A percentile compares a stretch with the other conserved stretches of the same genome.
Conservation (phyloP, 2,797 vertebrate genomes). For the Acipenser oxyrinchus region DNA sequence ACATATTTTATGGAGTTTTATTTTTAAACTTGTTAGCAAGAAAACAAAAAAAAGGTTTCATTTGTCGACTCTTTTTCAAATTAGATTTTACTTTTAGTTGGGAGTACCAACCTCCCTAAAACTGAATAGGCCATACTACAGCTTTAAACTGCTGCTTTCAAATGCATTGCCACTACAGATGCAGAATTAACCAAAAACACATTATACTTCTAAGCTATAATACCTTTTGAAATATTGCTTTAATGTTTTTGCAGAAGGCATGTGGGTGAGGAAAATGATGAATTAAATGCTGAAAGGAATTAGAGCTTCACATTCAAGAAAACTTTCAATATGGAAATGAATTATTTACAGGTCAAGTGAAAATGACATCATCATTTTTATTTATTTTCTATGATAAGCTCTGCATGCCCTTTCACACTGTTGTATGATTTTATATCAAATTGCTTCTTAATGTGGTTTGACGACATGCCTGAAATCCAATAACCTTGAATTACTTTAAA, state of each 20-base stretch:
- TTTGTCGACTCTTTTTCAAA: too few species aligned
- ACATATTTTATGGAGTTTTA: too few species aligned
- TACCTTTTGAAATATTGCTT: slow-evolving; percentile 61
- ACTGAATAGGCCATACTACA: too few species aligned
- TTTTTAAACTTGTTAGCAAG: too few species aligned
- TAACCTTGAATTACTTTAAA: slow-evolving; percentile 41
- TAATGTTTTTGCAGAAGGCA: slow-evolving; percentile 41
- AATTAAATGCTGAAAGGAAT: slow-evolving; percentile 68
- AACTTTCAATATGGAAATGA: slow-evolving; percentile 49
- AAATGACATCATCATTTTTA: slow-evolving; percentile 51
- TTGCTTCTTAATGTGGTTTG: slow-evolving; percentile 57
- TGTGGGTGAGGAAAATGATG: slow-evolving; percentile 50
- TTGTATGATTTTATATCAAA: slow-evolving; percentile 42
- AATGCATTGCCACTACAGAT: slow-evolving; percentile 46
- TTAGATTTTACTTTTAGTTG: too few species aligned
- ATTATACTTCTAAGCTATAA: slow-evolving; percentile 47
- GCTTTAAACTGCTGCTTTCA: too few species aligned
- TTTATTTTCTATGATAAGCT: slow-evolving; percentile 48
- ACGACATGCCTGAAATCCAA: slow-evolving; percentile 54
- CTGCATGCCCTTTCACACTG: slow-evolving; percentile 38
- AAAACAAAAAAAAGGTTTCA: too few species aligned
- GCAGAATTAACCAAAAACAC: slow-evolving; percentile 37
- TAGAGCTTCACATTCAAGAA: slow-evolving; percentile 47
- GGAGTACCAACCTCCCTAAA: too few species aligned
- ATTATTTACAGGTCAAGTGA: slow-evolving; percentile 44